Evolutionary conservation across 2,888 invertebrate species (phyloP).

Genomic region (Elysia crispata): DNA sequence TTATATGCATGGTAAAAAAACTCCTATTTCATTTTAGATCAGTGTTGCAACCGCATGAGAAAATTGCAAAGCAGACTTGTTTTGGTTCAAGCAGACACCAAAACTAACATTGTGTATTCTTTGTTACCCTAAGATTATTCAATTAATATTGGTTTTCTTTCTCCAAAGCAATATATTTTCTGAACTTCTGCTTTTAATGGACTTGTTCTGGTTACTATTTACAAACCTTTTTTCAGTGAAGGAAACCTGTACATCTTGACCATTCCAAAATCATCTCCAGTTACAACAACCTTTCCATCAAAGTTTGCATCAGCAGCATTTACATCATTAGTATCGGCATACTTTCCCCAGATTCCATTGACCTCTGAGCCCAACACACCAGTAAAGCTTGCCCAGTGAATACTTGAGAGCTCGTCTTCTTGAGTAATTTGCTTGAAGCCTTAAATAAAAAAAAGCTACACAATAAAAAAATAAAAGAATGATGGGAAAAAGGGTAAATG

Average conservation of each 20-base stretch:
- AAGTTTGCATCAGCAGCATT: slow-evolving; percentile 76
- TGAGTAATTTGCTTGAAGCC: slow-evolving; percentile 76
- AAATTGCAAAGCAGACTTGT: too few relatives aligned
- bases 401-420: slow-evolving; percentile 72
- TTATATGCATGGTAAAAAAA: too few relatives aligned
- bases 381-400: slow-evolving; percentile 76
- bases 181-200: too few relatives aligned
- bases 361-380: slow-evolving; percentile 77
- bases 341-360: slow-evolving; percentile 78
- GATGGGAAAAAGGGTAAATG: too few relatives aligned
- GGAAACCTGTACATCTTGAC: slow-evolving; percentile 77
- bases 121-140: too few relatives aligned
- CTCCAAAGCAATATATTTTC: too few relatives aligned
- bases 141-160: too few relatives aligned
- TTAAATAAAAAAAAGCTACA: slow-evolving; percentile 49
- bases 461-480: not conserved
- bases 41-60: too few relatives aligned
- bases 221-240: slow-evolving; percentile 74
- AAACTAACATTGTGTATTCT: too few relatives aligned
- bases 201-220: too few relatives aligned
- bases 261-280: slow-evolving; percentile 77
- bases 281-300: slow-evolving; percentile 71
- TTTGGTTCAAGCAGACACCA: too few relatives aligned
- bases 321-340: slow-evolving; percentile 77
- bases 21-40: too few relatives aligned